Base-by-base conservation (phyloP, 2,888 invertebrate genomes). In the Ophioninae sp. region DNA sequence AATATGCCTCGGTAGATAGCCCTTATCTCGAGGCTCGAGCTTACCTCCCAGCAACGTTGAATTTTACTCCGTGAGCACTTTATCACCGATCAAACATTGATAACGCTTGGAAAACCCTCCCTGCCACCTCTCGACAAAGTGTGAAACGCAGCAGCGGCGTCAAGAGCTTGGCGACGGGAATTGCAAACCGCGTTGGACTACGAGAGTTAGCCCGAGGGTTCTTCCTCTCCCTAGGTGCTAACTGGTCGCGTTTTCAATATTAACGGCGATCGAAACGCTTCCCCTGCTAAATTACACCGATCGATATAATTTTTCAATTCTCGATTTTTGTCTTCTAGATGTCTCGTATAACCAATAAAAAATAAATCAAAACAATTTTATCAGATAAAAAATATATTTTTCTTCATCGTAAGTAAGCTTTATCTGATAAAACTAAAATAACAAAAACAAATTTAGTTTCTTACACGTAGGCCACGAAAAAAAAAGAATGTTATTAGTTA, bases 31-130 rank as follows among this genome's bases (percentile, higher is more conserved):
- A 64, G 76, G 78, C 57, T 85, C 21, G 83, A 85, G 83, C 76
- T 85, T 84, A 82, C 83, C 74, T 75, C 68, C 50, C 74, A 74
- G 69, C 73, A 64, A 79, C 82, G 62, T 86, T 86, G 86, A 87
- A 88, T 88, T 89, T 88, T 88, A 84, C 82, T 69, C 83, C 85
- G 84, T 67, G 70, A 59, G 59, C 21, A 81, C 78, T 84, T 88
- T 91, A 90, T 90, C 89, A 88, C 65, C 83, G 86, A 89, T 89
- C 86, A 90, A 90, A 91, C 87, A 90, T 78, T 82, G 89, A 90
- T 90, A 89, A 89, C 84, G 79, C 57, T 74, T 44, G 72, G 64
- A 69, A 69, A 67, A 57, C 41, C 39, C 30, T 10, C 30, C 41
- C 8, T 30, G n/a, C 39, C 72, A 50, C 37, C 41, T 10, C 7